Conservation (phyloP, 2,113 vertebrate species). For the Chaetorhynchus papuensis region DNA sequence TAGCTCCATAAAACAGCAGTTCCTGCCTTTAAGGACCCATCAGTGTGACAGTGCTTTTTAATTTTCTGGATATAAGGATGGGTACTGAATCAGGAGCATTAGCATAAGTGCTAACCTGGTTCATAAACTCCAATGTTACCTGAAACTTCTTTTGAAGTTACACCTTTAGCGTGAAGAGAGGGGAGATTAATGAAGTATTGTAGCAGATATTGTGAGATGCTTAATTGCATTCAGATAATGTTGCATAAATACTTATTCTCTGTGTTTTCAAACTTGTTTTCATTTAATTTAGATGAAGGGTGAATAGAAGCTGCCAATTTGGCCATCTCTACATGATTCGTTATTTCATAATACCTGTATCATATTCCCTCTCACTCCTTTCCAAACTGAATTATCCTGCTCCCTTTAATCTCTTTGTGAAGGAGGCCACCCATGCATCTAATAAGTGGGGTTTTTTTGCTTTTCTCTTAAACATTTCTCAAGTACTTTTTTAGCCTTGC, state of each 20-base stretch:
- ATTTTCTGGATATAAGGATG: neutral
- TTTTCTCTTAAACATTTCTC: neutral
- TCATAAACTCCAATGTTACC: neutral
- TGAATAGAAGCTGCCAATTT: constrained; percentile 41
- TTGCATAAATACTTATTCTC: constrained; percentile 16
- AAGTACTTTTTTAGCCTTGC: neutral
- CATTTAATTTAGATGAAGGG: constrained; percentile 53
- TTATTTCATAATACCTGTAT: constrained; percentile 66
- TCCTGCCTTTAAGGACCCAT: neutral
- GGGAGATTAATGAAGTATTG: neutral
- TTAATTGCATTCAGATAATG: neutral
- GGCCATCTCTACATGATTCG: constrained; percentile 31
- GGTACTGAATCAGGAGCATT: neutral
- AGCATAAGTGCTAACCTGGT: neutral
- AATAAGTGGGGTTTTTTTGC: neutral
- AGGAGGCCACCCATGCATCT: constrained; percentile 50
- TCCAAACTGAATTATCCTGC: constrained; percentile 39
- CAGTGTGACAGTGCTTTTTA: neutral
- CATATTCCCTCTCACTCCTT: constrained; percentile 20
- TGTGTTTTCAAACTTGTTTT: constrained; percentile 36
- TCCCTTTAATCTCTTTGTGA: constrained; percentile 49
- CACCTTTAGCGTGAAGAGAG: neutral
- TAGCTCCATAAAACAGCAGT: neutral
- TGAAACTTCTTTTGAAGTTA: neutral
- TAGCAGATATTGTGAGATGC: neutral